Evolutionary conservation across 2,888 invertebrate genomes (phyloP), one percentile per base, ranked within the genome.

Genomic region (Nebria brevicollis): DNA sequence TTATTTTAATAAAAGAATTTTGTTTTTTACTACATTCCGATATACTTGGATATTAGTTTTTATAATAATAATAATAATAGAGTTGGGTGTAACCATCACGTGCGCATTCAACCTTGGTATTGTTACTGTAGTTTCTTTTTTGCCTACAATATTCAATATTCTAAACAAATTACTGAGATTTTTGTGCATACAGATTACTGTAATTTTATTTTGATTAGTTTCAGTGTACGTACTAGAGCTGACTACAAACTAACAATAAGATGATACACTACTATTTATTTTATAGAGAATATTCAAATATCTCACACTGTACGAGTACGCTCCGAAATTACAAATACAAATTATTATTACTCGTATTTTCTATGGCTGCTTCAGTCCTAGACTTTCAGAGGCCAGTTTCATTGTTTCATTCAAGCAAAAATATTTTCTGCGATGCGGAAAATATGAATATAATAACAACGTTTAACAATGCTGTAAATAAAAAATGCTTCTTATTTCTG

Each of bases 81-180:
- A 15, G 72, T 42, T 77, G 26, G 54, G 72, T 70, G 70, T 66
- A 66, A 66, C 66, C 66, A 79, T 75, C 68, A 79, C 75, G 78
- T 79, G 79, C 13, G 65, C 66, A 80, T 26, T 80, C 75, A 80
- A 43, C 75, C 80, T 80, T 80, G 80, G 72, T 41, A 43, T 54
- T 54, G 54, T 54, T 54, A 54, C 54, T 54, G 54, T 54, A 11
- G 54, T 54, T 54, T 54, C 8, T 54, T 54, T 54, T 54, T 54
- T 54, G 54, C 8, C 54, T 54, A 11, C 3, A 66, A 42, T n/a
- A 75, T 74, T 79, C 66, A 75, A 79, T 75, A 43, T 54, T 68
- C 75, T 54, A 68, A 68, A 75, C 74, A 72, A 80, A 54, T 78
- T 64, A 78, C 65, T 68, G 65, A 13, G 34, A 25, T 25, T 66